Percentiles rank a stretch among this genome's conserved stretches.
Evolutionary conservation across 2,113 vertebrate species (phyloP).

Genomic region (Drymodes brunneopygia): DNA sequence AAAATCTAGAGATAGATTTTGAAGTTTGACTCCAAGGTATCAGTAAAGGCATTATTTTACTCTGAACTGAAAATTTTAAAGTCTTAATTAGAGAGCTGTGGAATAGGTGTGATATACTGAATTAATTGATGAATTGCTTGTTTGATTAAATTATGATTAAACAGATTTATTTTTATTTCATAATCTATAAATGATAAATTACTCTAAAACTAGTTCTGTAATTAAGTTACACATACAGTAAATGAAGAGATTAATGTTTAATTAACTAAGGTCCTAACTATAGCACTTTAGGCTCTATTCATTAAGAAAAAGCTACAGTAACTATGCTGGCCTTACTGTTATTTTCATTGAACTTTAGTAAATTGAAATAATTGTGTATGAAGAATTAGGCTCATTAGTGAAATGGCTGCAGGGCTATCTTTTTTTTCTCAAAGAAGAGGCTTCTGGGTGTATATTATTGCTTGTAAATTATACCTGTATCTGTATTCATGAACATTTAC

Average conservation of each 20-base stretch:
- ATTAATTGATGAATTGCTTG: conserved; percentile 56
- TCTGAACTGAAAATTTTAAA: background rate
- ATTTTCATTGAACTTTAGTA: background rate
- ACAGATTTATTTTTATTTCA: conserved; percentile 58
- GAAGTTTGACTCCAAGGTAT: background rate
- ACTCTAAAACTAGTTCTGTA: conserved; percentile 26
- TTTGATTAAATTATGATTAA: conserved; percentile 57
- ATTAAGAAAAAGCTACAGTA: background rate
- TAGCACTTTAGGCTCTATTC: background rate
- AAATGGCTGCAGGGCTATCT: background rate
- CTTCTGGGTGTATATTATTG: background rate
- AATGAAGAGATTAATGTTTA: conserved; percentile 56
- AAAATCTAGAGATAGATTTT: background rate
- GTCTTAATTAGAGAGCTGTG: background rate
- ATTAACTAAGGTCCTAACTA: conserved; percentile 35
- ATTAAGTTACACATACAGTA: conserved; percentile 33
- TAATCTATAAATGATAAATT: conserved; percentile 52
- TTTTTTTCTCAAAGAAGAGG: background rate
- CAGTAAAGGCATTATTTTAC: background rate
- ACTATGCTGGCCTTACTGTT: background rate
- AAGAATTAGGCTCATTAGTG: background rate
- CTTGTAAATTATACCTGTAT: background rate
- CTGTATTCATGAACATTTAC: background rate
- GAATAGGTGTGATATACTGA: background rate
- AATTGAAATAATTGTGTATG: background rate